Conservation (phyloP, 2,797 vertebrate species). For the Myiotriccus ornatus region DNA sequence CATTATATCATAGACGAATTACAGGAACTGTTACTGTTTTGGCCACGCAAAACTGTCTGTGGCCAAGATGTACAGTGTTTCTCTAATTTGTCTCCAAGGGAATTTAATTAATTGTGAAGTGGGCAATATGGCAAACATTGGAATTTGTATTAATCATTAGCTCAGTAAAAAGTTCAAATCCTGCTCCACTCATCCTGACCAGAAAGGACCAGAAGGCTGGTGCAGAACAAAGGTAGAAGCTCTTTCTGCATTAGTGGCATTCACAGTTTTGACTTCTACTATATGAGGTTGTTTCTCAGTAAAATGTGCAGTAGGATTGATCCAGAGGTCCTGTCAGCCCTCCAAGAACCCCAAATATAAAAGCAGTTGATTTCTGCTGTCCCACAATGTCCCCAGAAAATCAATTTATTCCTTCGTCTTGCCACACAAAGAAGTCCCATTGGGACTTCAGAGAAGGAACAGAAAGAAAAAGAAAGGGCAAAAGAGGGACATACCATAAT, state of each 20-base stretch:
- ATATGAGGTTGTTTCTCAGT: neutral
- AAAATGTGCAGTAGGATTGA: neutral
- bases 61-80: conserved; percentile 7
- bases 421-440: neutral
- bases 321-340: neutral
- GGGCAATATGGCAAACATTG: neutral
- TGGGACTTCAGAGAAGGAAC: neutral
- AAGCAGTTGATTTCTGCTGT: neutral
- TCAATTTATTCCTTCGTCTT: neutral
- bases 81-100: conserved; percentile 39
- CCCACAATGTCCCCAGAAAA: neutral
- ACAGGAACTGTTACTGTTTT: conserved; percentile 29
- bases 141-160: conserved; percentile 21
- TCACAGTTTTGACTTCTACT: neutral
- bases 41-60: neutral
- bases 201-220: neutral
- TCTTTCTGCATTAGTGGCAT: neutral
- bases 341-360: neutral
- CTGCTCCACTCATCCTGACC: neutral
- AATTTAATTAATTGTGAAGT: conserved; percentile 49
- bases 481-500: neutral
- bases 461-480: neutral
- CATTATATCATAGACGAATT: conserved; percentile 44
- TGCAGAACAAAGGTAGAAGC: neutral
- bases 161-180: conserved; percentile 12